These are phyloP conservation scores for Scatophagus argus DNA, from an alignment of 2,113 vertebrate genomes.

Conservation along the genomic window DNA sequence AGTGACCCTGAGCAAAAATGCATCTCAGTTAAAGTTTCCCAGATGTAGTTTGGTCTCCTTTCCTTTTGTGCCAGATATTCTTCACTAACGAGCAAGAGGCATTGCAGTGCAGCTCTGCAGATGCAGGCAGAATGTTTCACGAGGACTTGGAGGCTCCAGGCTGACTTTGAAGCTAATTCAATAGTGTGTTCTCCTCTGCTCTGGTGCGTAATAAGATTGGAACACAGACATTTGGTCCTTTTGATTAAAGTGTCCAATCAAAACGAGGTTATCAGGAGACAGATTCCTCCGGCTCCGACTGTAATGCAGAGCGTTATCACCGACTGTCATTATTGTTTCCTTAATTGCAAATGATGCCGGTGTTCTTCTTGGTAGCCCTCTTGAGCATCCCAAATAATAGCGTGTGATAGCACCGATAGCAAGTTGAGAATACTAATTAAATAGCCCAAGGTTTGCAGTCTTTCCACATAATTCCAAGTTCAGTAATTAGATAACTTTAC, in stretches of 20 bases:
- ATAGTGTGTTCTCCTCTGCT: conserved; percentile 62
- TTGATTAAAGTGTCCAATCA: conserved; percentile 77
- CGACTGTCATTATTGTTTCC: conserved; percentile 50
- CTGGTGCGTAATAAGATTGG: conserved; percentile 70
- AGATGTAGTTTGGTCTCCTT: conserved; percentile 16
- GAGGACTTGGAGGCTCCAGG: conserved; percentile 40
- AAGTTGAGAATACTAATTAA: conserved; percentile 52
- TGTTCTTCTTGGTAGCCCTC: conserved; percentile 44
- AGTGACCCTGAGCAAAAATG: conserved; percentile 3
- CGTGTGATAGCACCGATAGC: conserved; percentile 26
- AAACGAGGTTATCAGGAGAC: conserved; percentile 63
- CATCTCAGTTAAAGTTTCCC: not conserved
- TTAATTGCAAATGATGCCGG: conserved; percentile 61
- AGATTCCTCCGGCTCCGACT: conserved; percentile 34
- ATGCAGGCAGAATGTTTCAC: conserved; percentile 18
- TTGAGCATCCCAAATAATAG: conserved; percentile 54
- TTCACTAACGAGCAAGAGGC: conserved; percentile 26
- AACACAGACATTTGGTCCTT: conserved; percentile 58
- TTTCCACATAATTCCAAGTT: conserved; percentile 18
- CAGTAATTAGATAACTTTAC: conserved; percentile 42
- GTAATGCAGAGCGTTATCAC: conserved; percentile 59
- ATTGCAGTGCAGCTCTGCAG: conserved; percentile 26
- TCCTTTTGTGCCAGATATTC: conserved; percentile 10
- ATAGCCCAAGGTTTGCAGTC: not conserved
- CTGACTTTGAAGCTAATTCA: conserved; percentile 75